Percentiles rank a stretch among this genome's conserved stretches.
These are phyloP conservation scores for Oryzaephilus surinamensis DNA, from an alignment of 1,140 invertebrate species.

Conservation along the genomic window DNA sequence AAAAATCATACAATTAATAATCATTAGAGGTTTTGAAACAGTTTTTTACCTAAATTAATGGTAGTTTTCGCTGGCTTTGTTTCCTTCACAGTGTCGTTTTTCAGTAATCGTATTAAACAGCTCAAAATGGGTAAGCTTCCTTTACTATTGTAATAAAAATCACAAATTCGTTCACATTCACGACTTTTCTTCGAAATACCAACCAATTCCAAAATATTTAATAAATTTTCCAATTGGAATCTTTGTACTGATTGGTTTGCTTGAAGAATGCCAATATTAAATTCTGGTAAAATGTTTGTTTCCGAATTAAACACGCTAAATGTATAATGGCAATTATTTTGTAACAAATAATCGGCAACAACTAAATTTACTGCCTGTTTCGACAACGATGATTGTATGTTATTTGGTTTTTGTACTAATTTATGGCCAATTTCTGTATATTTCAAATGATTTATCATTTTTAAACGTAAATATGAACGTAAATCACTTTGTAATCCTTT, in stretches of 20 bases:
- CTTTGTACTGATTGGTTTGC: not conserved
- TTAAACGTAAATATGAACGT: conserved; percentile 41
- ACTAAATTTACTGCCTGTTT: conserved; percentile 45
- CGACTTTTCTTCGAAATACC: conserved; percentile 16
- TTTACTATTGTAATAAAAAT: conserved; percentile 12
- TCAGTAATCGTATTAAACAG: conserved; percentile 12
- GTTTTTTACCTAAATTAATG: not conserved
- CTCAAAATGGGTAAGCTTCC: conserved; percentile 9
- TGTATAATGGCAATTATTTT: conserved; percentile 44
- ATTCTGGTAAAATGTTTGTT: conserved; percentile 32
- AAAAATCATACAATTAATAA: not conserved
- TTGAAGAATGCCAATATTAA: conserved; percentile 18
- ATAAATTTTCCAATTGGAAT: conserved; percentile 6
- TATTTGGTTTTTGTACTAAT: conserved; percentile 17
- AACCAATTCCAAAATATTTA: conserved; percentile 21
- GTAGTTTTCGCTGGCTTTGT: not conserved
- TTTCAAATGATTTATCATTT: conserved; percentile 44
- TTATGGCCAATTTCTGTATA: conserved; percentile 29
- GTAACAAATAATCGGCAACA: conserved; percentile 44
- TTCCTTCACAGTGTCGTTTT: not conserved
- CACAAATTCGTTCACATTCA: conserved; percentile 11
- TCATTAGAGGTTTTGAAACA: not conserved
- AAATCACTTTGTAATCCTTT: conserved; percentile 43
- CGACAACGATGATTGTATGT: conserved; percentile 33
- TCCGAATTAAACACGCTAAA: conserved; percentile 46